These are phyloP conservation scores for Phasianus colchicus DNA, from an alignment of 2,113 vertebrate genomes.

Conservation along the genomic window DNA sequence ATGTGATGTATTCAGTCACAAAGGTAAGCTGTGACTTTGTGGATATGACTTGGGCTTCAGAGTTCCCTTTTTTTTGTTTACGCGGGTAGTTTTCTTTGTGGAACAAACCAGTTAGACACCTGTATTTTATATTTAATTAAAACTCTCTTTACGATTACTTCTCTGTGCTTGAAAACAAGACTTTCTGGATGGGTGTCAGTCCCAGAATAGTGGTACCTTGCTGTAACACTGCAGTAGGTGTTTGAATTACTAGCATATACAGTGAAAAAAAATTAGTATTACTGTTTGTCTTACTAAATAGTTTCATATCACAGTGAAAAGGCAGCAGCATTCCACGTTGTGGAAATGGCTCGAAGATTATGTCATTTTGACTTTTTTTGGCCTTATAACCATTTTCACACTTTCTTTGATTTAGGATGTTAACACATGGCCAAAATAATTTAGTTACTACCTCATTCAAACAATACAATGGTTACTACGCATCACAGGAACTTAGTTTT, in stretches of 20 bases:
- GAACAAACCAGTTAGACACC: conserved; percentile 73
- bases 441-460: conserved; percentile 89
- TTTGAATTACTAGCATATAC: conserved; percentile 68
- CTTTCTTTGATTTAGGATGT: conserved; percentile 76
- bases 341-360: conserved; percentile 66
- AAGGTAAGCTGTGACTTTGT: conserved; percentile 82
- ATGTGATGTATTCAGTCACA: conserved; percentile 85
- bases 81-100: conserved; percentile 78
- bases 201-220: conserved; percentile 74
- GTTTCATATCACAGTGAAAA: conserved; percentile 65
- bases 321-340: conserved; percentile 74
- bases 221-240: conserved; percentile 63
- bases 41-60: conserved; percentile 73
- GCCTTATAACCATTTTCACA: conserved; percentile 77
- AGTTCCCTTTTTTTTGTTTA: conserved; percentile 60
- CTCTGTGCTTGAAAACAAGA: conserved; percentile 75
- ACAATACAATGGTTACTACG: conserved; percentile 77
- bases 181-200: conserved; percentile 68
- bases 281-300: conserved; percentile 54
- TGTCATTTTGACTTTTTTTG: conserved; percentile 72
- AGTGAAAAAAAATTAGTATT: conserved; percentile 53
- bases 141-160: conserved; percentile 71
- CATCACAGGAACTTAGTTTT: conserved; percentile 78
- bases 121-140: conserved; percentile 79
- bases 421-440: conserved; percentile 83